Base-by-base conservation (phyloP, 2,113 vertebrate species). In the Crocuta crocuta region DNA sequence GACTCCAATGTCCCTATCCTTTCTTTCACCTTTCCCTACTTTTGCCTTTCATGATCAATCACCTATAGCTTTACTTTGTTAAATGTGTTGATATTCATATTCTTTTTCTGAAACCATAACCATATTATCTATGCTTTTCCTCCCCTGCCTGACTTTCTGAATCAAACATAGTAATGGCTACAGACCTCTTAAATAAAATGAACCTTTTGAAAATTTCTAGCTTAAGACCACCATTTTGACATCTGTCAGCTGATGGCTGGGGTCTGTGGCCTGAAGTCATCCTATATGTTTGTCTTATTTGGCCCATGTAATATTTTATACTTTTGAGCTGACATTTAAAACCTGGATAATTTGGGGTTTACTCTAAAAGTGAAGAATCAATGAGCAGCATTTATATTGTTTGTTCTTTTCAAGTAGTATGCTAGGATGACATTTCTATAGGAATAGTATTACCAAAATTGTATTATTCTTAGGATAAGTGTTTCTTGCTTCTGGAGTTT, bases 311-410 rank as follows among this genome's bases (percentile, higher is more conserved):
- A 81, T 71, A 50, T 73, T 94, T 97, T 82, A 58, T 50, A 58
- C 8, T 17, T 76, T 73, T 50, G 61, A 66, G 43, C 5, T 23
- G 87, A 26, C 21, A 73, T 96, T 94, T 96, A n/a, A 95, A 80
- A 63, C 39, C 50, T 48, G 2, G 6, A 84, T 91, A 16, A 45
- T 86, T 97, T 92, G 26, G 39, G 35, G 11, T 78, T 93, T 45
- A 83, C 28, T 79, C 7, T 50, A 70, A 74, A 96, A 93, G 24
- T 84, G 53, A 87, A 93, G n/a, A 80, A 92, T 45, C 53, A 81
- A 33, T 39, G 43, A 68, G 33, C 9, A 68, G 19, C 5, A 48
- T 63, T 87, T 87, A 26, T 58, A 89, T 24, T 50, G 33, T 35
- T 73, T 12, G 24, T 94, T 8, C 63, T 80, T 96, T 26, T 70